Evolutionary conservation across 2,797 vertebrate species (phyloP), one percentile per base, ranked within the genome.

Genomic region (Ptychadena robeensis): DNA sequence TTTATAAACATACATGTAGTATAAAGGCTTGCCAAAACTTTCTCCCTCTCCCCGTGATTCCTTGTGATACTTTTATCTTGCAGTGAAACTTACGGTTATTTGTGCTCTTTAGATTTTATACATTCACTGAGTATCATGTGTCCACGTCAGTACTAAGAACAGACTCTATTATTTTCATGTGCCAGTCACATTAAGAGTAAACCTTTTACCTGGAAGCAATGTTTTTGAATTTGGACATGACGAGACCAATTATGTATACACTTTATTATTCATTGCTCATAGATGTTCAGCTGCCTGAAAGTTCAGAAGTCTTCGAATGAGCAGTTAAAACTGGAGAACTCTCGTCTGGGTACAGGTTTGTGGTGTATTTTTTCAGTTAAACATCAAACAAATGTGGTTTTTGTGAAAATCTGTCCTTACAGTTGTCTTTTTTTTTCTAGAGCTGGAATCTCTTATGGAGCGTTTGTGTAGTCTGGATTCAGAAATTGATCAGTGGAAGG

Each of bases 301-400:
- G 78, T 86, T 0, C 59, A 57, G 0, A 63, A 71, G 79, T 65
- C 86, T 72, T 87, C 81, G 75, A 72, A 88, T 80, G 87, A 91
- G 64, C 80, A 91, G 82, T 65, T 93, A 84, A 82, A 75, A 0
- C 74, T 86, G 61, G 87, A 90, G 80, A 93, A 92, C 4, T 82
- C 83, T 0, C 73, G 10, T 0, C 85, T 94, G 30, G 77, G 83
- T 9, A 11, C 85, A 91, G 92, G 93, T 94, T 34, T 22, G 63
- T 64, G 59, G 2, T 35, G 27, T 30, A 31, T 9, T 8, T 34
- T 11, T 63, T 74, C 8, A 10, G 12, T n/a, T 67, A 31, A 14
- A 12, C 9, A 0, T 4, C 15, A 0, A 25, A 22, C 32, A 53
- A 69, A 37, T 40, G 38, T 38, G 61, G 1, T n/a, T 27, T 10